Evolutionary conservation across 2,113 vertebrate species (phyloP), one percentile per base, ranked within the genome.

Genomic region (Lucifuga dentata): DNA sequence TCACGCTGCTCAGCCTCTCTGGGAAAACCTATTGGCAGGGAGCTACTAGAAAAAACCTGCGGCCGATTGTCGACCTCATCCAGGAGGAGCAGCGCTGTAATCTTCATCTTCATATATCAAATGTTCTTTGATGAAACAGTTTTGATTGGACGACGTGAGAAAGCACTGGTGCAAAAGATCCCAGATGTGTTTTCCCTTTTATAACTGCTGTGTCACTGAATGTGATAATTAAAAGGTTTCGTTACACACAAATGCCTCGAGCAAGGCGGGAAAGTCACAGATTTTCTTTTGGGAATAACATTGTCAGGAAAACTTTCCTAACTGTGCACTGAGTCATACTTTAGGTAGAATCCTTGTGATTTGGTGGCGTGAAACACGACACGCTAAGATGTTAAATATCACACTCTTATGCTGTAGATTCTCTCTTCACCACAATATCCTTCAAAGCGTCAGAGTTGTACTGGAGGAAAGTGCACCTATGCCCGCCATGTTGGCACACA

Each of bases 311-410:
- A 76, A 88, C 63, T 80, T 85, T 70, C 36, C 15, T 0, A 58
- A 52, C 23, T 66, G 3, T 29, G 26, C 26, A 32, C 62, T 76
- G 85, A 90, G 65, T 90, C 86, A 83, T 3, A 29, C 3, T 29
- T 3, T 29, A 36, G 55, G 71, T 66, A 80, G 80, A 80, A 77
- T 64, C 74, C 78, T 88, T 15, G 66, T 81, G 83, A 89, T 80
- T 63, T 44, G 38, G 59, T 21, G 75, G 67, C 48, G 46, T 48
- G 61, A 63, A 58, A 64, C 70, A 67, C 49, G 43, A 21, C 51
- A 58, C 36, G 52, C 48, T 63, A 59, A 84, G 75, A 60, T 85
- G 85, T 74, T 80, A 88, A 70, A 86, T 78, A 70, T 90, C 88
- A 81, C 89, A 85, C 78, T 59, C 40, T 71, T 29, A 7, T 7